Percentiles rank a stretch among this genome's conserved stretches.
These are phyloP conservation scores for Formica aserva DNA, from an alignment of 2,888 invertebrate genomes.

Conservation along the genomic window DNA sequence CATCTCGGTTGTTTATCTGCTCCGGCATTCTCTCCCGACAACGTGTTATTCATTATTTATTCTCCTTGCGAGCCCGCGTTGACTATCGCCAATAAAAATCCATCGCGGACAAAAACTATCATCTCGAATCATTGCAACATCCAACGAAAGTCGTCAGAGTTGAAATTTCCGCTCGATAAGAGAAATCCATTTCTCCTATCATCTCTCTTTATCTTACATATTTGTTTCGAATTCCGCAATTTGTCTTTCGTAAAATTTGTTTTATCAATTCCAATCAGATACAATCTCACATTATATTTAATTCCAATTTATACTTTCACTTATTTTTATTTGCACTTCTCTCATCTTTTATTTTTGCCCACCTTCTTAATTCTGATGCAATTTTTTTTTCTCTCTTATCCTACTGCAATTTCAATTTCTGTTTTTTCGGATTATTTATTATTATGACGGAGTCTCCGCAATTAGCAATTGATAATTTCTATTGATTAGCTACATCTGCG, in stretches of 20 bases:
- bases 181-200: not conserved
- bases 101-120: not conserved
- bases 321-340: not conserved
- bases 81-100: not conserved
- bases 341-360: not conserved
- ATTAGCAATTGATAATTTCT: constrained; percentile 42
- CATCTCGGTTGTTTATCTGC: constrained; percentile 67
- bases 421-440: constrained; percentile 6
- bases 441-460: constrained; percentile 3
- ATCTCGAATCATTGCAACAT: not conserved
- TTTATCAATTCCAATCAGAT: not conserved
- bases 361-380: not conserved
- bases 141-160: not conserved
- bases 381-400: not conserved
- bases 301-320: not conserved
- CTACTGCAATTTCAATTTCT: not conserved
- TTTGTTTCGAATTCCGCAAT: not conserved
- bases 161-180: not conserved
- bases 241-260: not conserved
- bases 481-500: constrained; percentile 34
- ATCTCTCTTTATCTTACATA: not conserved
- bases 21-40: constrained; percentile 28
- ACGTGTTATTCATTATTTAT: constrained; percentile 54
- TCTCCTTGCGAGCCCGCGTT: not conserved
- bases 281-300: not conserved